A percentile compares a stretch with the other conserved stretches of the same genome.
phyloP scores from a whole-genome alignment of 1,140 invertebrate species.

The Triops longicaudatus region DNA sequence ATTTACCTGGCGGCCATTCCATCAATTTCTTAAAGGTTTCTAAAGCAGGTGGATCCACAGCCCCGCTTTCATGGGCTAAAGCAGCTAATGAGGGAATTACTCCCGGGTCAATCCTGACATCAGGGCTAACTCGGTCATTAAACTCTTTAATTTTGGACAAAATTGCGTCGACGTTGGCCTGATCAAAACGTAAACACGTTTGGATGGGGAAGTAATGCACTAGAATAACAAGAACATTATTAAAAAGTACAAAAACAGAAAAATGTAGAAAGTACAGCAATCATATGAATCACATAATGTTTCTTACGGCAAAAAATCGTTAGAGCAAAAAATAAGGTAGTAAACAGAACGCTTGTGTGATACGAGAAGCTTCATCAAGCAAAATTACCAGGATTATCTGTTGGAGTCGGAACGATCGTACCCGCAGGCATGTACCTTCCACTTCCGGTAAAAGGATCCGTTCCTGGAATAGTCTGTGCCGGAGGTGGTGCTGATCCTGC shows the following conservation, averaged over 20 bases:
- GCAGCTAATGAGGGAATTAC: neutral
- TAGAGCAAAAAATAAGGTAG: no score
- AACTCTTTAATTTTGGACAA: slow-evolving; percentile 27
- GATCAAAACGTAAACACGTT: slow-evolving; percentile 52
- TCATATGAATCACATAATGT: no score
- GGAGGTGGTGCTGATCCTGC: neutral
- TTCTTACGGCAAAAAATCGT: no score
- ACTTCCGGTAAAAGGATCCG: slow-evolving; percentile 44
- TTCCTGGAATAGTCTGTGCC: neutral
- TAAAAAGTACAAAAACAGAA: neutral
- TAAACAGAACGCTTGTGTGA: neutral
- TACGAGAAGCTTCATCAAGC: neutral
- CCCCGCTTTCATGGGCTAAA: neutral
- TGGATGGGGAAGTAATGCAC: slow-evolving; percentile 43
- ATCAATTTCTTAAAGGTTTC: slow-evolving; percentile 57
- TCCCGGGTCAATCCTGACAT: neutral
- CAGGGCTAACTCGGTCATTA: slow-evolving; percentile 6
- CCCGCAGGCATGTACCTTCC: slow-evolving; percentile 58
- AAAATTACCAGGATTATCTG: neutral
- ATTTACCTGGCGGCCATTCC: slow-evolving; percentile 62
- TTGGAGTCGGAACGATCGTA: slow-evolving; percentile 19
- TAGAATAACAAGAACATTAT: neutral
- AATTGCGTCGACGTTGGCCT: slow-evolving; percentile 52
- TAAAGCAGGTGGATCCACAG: slow-evolving; percentile 41
- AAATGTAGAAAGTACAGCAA: neutral